Percentiles rank a stretch among this genome's conserved stretches.
These are phyloP conservation scores for Cheiracanthium punctorium DNA, from an alignment of 2,888 invertebrate genomes.

Conservation along the genomic window DNA sequence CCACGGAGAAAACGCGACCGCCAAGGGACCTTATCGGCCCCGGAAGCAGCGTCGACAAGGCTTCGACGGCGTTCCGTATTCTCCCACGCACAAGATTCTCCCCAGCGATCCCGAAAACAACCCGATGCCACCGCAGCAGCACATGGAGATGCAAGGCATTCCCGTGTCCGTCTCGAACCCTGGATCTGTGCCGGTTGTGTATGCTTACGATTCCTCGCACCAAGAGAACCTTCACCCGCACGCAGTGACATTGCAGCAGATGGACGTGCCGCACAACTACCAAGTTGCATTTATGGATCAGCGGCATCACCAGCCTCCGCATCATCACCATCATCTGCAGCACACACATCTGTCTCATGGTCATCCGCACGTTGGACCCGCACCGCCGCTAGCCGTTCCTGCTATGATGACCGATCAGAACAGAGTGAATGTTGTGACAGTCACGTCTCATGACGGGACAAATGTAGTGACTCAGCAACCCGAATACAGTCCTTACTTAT, in stretches of 20 bases:
- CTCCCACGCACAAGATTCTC: constrained; percentile 7
- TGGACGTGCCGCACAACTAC: constrained; percentile 31
- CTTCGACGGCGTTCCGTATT: constrained; percentile 1
- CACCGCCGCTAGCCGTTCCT: constrained; percentile 35
- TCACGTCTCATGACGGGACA: constrained; percentile 29
- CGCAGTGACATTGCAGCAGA: constrained; percentile 24
- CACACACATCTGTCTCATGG: constrained; percentile 24
- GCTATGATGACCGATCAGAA: constrained; percentile 56
- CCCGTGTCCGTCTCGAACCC: constrained; percentile 3
- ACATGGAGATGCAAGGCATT: constrained; percentile 1
- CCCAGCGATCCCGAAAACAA: constrained; percentile 16
- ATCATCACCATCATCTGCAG: constrained; percentile 27
- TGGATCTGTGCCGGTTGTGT: constrained; percentile 23
- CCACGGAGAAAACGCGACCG: constrained; percentile 75
- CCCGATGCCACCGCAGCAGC: constrained; percentile 1
- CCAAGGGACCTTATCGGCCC: constrained; percentile 72
- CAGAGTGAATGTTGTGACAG: constrained; percentile 33
- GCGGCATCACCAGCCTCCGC: constrained; percentile 28
- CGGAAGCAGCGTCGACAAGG: constrained; percentile 70
- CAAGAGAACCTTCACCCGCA: constrained; percentile 32
- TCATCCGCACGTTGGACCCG: constrained; percentile 36
- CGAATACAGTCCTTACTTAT: constrained; percentile 26
- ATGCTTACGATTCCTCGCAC: constrained; percentile 35
- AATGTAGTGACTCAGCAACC: constrained; percentile 27
- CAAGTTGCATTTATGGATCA: constrained; percentile 47